A percentile compares a stretch with the other conserved stretches of the same genome.
phyloP scores from a whole-genome alignment of 53 echinoderm and acorn worm species.

The Astropecten irregularis region DNA sequence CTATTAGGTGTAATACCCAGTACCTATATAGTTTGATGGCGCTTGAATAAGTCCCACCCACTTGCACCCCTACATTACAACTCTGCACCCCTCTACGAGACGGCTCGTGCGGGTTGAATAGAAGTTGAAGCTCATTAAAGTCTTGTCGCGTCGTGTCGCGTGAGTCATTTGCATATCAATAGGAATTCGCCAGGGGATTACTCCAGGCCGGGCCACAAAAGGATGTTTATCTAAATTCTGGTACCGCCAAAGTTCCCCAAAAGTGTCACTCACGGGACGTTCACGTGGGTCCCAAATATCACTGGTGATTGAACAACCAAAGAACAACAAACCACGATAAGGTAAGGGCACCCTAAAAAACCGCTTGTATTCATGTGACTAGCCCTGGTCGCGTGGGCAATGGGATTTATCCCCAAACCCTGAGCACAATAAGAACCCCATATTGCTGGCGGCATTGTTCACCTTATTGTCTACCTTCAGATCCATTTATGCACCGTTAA shows the following conservation, averaged over 20 bases:
- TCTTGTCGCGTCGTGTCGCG: constrained; percentile 66
- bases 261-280: constrained; percentile 51
- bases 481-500: not conserved
- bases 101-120: constrained; percentile 64
- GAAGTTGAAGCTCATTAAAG: constrained; percentile 62
- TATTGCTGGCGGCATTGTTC: constrained; percentile 29
- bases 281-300: constrained; percentile 32
- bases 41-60: constrained; percentile 57
- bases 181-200: constrained; percentile 21
- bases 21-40: constrained; percentile 42
- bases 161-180: constrained; percentile 67
- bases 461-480: constrained; percentile 20
- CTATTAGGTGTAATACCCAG: constrained; percentile 7
- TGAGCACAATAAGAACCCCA: constrained; percentile 1
- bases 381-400: constrained; percentile 36
- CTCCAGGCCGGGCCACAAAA: constrained; percentile 33
- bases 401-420: constrained; percentile 20
- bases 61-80: constrained; percentile 42
- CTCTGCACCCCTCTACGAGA: constrained; percentile 47
- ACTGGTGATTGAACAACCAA: constrained; percentile 36
- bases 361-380: constrained; percentile 3
- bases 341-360: constrained; percentile 32
- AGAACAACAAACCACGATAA: constrained; percentile 26
- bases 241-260: constrained; percentile 59
- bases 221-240: constrained; percentile 63